Evolutionary conservation across 2,797 vertebrate species (phyloP).

Genomic region (Coregonus ussuriensis): DNA sequence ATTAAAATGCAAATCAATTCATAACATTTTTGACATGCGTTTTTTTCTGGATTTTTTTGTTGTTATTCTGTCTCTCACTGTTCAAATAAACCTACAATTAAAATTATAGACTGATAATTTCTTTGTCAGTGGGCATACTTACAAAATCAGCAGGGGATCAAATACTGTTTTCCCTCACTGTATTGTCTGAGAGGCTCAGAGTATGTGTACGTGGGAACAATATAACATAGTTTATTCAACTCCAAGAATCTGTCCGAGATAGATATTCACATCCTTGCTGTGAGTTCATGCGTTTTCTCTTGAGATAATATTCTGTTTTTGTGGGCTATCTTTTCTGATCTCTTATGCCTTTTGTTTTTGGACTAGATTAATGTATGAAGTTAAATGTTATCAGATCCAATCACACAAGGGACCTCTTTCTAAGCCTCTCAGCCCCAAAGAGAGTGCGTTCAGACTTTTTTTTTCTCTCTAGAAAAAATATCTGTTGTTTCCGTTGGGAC

Average conservation of each 20-base stretch:
- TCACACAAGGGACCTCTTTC: slow-evolving; percentile 7
- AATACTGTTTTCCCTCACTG: too few species aligned
- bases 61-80: too few species aligned
- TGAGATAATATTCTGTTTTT: not conserved
- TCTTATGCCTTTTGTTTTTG: not conserved
- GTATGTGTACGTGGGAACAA: too few species aligned
- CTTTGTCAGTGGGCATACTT: too few species aligned
- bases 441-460: not conserved
- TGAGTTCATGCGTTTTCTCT: not conserved
- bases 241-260: not conserved
- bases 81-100: too few species aligned
- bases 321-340: not conserved
- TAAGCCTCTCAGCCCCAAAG: slow-evolving; percentile 9
- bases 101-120: too few species aligned
- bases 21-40: too few species aligned
- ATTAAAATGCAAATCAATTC: too few species aligned
- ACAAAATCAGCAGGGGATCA: too few species aligned
- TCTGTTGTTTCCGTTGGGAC: slow-evolving; percentile 8
- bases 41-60: too few species aligned
- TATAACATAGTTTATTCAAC: not conserved
- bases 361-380: not conserved
- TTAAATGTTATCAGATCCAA: not conserved
- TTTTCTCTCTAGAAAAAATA: not conserved
- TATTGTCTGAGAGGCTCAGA: too few species aligned
- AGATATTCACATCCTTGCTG: not conserved